These are phyloP conservation scores for Diplolepis rosae DNA, from an alignment of 2,888 invertebrate genomes.

Conservation along the genomic window DNA sequence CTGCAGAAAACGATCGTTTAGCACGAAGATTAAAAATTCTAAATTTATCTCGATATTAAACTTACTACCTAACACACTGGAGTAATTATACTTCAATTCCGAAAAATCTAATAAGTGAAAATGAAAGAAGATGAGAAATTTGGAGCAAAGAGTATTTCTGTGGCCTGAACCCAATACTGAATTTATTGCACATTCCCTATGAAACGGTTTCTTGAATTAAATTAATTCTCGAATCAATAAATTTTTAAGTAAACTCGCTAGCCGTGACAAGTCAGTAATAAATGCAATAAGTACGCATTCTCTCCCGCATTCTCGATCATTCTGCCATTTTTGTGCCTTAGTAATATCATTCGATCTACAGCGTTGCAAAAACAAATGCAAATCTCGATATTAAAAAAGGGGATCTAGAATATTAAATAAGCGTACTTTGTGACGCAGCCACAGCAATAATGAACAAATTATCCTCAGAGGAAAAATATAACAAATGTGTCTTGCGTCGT, in stretches of 20 bases:
- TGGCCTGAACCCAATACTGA: not conserved
- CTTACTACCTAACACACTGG: constrained; percentile 37
- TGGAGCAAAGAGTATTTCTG: not conserved
- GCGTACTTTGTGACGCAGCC: constrained; percentile 22
- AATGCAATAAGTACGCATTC: constrained; percentile 6
- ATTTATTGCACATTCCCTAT: not conserved
- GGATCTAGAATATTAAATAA: constrained; percentile 23
- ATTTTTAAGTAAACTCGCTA: constrained; percentile 5
- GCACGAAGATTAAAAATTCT: constrained; percentile 44
- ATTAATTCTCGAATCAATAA: no score
- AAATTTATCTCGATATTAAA: constrained; percentile 49
- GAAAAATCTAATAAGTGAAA: not conserved
- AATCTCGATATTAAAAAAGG: constrained; percentile 7
- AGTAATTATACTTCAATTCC: not conserved
- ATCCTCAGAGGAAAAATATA: constrained; percentile 1
- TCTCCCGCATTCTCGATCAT: constrained; percentile 15
- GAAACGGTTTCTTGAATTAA: not conserved
- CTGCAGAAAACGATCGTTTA: constrained; percentile 26
- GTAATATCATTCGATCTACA: constrained; percentile 23
- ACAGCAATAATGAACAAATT: constrained; percentile 8
- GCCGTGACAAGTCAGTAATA: not conserved
- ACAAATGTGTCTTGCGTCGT: constrained; percentile 24
- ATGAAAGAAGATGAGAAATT: not conserved
- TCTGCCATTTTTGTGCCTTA: constrained; percentile 29
- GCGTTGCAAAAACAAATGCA: constrained; percentile 18